Evolutionary conservation across 2,888 invertebrate species (phyloP).

Genomic region (Drosophila cognata): DNA sequence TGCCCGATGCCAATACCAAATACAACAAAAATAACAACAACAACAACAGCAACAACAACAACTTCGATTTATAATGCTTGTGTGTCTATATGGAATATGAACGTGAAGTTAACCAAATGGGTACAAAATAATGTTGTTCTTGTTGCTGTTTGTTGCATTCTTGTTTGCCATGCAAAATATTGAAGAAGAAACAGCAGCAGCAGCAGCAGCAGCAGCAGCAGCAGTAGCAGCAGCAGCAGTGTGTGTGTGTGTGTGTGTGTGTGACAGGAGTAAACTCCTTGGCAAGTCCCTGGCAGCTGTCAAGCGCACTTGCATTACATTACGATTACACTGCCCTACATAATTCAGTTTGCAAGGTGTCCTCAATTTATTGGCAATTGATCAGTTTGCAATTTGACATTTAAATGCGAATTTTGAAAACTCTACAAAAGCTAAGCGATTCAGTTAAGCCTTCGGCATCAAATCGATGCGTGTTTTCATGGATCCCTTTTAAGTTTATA

Average conservation of each 20-base stretch:
- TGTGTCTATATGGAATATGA: constrained; percentile 34
- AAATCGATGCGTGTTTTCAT: too few species aligned
- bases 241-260: constrained; percentile 30
- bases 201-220: constrained; percentile 3
- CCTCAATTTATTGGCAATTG: background rate
- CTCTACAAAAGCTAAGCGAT: background rate
- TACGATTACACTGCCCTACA: constrained; percentile 42
- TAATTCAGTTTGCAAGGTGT: background rate
- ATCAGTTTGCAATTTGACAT: background rate
- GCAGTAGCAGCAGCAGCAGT: too few species aligned
- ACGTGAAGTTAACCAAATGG: constrained; percentile 31
- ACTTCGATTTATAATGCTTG: constrained; percentile 38
- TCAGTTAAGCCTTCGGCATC: fast-evolving
- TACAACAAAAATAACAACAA: constrained; percentile 5
- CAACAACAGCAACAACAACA: constrained; percentile 2
- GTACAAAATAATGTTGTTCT: constrained; percentile 18
- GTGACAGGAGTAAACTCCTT: constrained; percentile 58
- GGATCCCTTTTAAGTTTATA: background rate
- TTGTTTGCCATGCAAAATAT: constrained; percentile 4
- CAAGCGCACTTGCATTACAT: constrained; percentile 48
- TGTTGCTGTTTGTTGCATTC: constrained; percentile 3
- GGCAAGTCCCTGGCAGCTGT: constrained; percentile 56
- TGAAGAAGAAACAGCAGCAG: background rate
- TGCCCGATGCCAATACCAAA: constrained; percentile 22
- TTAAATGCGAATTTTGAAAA: background rate